Evolutionary conservation across 1,140 invertebrate species (phyloP).

Genomic region (Telenomus remus): DNA sequence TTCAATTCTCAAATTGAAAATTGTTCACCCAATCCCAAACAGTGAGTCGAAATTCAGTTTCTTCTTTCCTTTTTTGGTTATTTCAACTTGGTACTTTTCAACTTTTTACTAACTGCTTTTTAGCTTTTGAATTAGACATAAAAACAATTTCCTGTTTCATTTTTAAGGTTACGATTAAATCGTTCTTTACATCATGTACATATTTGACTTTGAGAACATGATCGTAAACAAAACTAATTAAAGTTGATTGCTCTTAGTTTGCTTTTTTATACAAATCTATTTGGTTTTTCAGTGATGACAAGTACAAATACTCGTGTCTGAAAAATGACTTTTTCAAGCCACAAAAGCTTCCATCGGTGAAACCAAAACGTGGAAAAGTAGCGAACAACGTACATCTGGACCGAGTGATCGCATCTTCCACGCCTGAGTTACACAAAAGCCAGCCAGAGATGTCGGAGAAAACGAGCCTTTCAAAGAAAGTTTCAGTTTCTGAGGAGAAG

Average conservation of each 20-base stretch:
- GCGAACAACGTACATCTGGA: conserved; percentile 19
- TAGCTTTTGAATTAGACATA: no score
- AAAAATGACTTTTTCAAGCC: conserved; percentile 42
- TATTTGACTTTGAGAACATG: not conserved
- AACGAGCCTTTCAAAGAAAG: conserved; percentile 37
- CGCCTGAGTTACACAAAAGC: conserved; percentile 37
- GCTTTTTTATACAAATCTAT: not conserved
- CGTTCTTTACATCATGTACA: no score
- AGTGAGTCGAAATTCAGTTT: conserved; percentile 13
- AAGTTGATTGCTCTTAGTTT: not conserved
- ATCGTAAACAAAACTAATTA: not conserved
- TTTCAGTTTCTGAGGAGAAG: conserved; percentile 52
- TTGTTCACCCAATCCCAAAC: conserved; percentile 8
- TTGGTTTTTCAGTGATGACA: conserved; percentile 14
- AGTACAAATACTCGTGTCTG: conserved; percentile 21
- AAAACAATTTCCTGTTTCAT: no score
- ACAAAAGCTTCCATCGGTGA: conserved; percentile 17
- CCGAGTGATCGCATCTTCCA: conserved; percentile 12
- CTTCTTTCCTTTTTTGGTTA: conserved; percentile 1
- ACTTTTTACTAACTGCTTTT: no score
- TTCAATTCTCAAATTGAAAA: conserved; percentile 17
- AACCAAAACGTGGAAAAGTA: not conserved
- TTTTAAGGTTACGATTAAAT: no score
- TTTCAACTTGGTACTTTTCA: conserved; percentile 2
- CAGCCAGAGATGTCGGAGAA: conserved; percentile 48